phyloP scores from a whole-genome alignment of 2,888 invertebrate species.

The Amphipyra berbera region DNA sequence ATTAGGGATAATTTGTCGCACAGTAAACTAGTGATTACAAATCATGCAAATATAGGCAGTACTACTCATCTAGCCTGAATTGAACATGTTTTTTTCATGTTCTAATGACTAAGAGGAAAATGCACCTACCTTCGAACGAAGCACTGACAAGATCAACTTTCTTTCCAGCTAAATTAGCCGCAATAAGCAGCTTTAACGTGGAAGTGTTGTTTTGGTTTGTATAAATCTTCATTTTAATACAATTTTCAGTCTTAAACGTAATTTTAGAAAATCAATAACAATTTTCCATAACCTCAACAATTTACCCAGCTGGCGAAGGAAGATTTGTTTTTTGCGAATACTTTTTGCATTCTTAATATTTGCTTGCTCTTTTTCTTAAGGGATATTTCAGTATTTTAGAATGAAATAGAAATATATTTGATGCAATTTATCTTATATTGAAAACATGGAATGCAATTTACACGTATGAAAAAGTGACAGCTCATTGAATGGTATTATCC shows the following conservation, averaged over 20 bases:
- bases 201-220: slow-evolving; percentile 95
- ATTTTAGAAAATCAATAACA: slow-evolving; percentile 46
- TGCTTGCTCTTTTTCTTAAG: slow-evolving; percentile 5
- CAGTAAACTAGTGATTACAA: not conserved
- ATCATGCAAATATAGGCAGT: slow-evolving; percentile 17
- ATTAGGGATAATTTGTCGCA: not conserved
- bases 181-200: slow-evolving; percentile 93
- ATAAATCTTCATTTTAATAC: slow-evolving; percentile 91
- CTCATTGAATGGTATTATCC: not conserved
- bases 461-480: slow-evolving; percentile 29
- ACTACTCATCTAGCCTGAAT: not conserved
- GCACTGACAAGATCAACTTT: slow-evolving; percentile 89
- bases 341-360: not conserved
- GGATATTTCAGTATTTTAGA: not conserved
- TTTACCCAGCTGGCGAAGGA: slow-evolving; percentile 57
- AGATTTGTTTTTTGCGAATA: not conserved
- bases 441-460: not conserved
- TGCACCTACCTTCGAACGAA: slow-evolving; percentile 89
- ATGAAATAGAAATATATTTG: not conserved
- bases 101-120: slow-evolving; percentile 28
- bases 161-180: slow-evolving; percentile 91
- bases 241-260: slow-evolving; percentile 59
- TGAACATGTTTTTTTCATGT: slow-evolving; percentile 3
- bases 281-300: slow-evolving; percentile 57
- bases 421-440: not conserved